A percentile compares a stretch with the other conserved stretches of the same genome.
Evolutionary conservation across 2,113 vertebrate species (phyloP).

Genomic region (Pseudolaguvia tuberculata): DNA sequence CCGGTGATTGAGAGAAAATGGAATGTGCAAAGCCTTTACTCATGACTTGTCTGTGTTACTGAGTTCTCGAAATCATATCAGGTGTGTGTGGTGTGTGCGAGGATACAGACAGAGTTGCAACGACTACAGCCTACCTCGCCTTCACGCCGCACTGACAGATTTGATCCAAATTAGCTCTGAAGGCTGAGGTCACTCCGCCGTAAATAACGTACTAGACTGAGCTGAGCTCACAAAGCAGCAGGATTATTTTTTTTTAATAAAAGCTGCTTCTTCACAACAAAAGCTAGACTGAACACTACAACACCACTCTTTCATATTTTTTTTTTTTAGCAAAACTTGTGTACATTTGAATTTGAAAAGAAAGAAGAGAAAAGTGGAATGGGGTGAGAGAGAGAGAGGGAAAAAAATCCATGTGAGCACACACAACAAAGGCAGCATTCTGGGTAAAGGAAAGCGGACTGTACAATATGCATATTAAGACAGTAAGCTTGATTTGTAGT

Average conservation of each 20-base stretch:
- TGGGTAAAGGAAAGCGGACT: constrained; percentile 23
- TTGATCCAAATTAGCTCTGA: constrained; percentile 74
- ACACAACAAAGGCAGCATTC: constrained; percentile 29
- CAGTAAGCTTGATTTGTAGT: constrained; percentile 1
- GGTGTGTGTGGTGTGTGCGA: constrained; percentile 18
- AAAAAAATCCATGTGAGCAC: neutral
- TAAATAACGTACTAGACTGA: constrained; percentile 64
- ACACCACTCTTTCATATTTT: constrained; percentile 53
- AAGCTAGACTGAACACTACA: constrained; percentile 21
- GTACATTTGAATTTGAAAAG: constrained; percentile 53
- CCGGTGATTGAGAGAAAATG: neutral
- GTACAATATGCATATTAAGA: constrained; percentile 37
- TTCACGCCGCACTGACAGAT: constrained; percentile 72
- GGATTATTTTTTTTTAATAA: constrained; percentile 15
- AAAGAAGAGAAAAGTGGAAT: constrained; percentile 43
- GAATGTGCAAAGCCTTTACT: neutral
- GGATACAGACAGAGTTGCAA: constrained; percentile 58
- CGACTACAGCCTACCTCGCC: constrained; percentile 64
- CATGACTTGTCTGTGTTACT: neutral
- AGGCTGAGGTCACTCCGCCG: constrained; percentile 71
- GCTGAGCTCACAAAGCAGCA: constrained; percentile 26
- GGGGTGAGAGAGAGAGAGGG: neutral
- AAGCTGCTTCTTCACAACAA: constrained; percentile 42
- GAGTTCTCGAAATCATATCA: neutral
- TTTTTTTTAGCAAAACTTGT: constrained; percentile 36